Conservation (phyloP, 2,797 vertebrate species). For the Epinephelus malabaricus region DNA sequence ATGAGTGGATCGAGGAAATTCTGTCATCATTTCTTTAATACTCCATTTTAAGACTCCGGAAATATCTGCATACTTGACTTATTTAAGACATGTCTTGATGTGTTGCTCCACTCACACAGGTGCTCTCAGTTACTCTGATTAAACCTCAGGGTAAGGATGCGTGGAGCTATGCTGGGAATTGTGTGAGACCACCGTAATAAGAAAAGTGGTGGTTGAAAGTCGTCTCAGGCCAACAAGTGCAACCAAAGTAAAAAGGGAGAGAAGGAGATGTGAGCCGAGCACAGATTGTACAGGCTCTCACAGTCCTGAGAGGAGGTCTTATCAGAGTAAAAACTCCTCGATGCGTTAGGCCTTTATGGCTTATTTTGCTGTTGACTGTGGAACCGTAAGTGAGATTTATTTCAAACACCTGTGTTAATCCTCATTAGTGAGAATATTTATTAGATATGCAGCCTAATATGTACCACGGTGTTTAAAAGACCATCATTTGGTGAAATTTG, state of each 20-base stretch:
- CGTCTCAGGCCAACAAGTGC: neutral
- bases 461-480: no score
- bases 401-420: neutral
- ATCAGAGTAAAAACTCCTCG: neutral
- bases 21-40: no score
- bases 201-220: neutral
- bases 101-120: neutral
- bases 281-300: neutral
- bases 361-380: neutral
- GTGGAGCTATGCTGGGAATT: neutral
- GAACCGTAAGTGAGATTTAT: neutral
- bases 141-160: neutral
- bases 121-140: slow-evolving; percentile 8
- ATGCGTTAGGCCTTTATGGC: neutral
- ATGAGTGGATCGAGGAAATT: no score
- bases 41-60: no score
- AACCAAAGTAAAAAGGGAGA: slow-evolving; percentile 7
- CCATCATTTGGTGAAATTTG: no score
- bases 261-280: neutral
- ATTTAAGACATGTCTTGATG: neutral
- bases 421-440: no score
- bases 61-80: neutral
- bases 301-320: neutral
- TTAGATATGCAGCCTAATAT: no score
- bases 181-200: neutral